Evolutionary conservation across 2,797 vertebrate species (phyloP).

Genomic region (Thripadectes ignobilis): DNA sequence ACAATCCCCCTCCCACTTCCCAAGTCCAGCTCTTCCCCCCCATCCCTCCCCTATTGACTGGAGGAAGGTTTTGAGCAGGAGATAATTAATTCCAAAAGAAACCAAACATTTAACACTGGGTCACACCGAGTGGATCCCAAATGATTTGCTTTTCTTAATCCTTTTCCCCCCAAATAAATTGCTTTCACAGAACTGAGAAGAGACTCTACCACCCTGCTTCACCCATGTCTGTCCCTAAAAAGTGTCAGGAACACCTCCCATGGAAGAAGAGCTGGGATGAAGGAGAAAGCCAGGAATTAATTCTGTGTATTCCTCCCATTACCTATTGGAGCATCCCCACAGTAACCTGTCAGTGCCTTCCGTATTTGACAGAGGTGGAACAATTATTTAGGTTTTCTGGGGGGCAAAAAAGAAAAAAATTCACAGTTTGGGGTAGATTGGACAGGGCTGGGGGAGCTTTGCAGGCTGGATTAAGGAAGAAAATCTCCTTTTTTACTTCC

Average conservation of each 20-base stretch:
- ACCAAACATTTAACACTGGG: constrained; percentile 9
- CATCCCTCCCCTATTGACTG: neutral
- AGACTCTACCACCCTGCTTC: too few species aligned
- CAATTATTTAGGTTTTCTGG: rapidly evolving
- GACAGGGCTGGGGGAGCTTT: neutral
- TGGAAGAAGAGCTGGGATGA: neutral
- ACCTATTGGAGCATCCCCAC: neutral
- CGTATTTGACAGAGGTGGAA: neutral
- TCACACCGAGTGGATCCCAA: neutral
- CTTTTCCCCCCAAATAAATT: neutral
- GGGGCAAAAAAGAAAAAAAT: too few species aligned
- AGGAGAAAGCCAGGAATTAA: neutral
- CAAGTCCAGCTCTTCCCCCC: neutral
- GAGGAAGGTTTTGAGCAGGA: neutral
- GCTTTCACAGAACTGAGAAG: neutral
- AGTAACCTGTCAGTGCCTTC: rapidly evolving
- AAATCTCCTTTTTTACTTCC: rapidly evolving
- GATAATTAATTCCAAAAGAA: neutral
- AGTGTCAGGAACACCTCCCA: rapidly evolving
- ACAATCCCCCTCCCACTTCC: neutral
- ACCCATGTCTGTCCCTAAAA: neutral
- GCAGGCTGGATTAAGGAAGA: neutral
- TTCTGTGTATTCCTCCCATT: neutral
- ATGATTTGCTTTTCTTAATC: neutral
- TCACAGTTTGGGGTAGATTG: too few species aligned